Evolutionary conservation across 2,888 invertebrate species (phyloP), one percentile per base, ranked within the genome.

Genomic region (Catocala nupta): DNA sequence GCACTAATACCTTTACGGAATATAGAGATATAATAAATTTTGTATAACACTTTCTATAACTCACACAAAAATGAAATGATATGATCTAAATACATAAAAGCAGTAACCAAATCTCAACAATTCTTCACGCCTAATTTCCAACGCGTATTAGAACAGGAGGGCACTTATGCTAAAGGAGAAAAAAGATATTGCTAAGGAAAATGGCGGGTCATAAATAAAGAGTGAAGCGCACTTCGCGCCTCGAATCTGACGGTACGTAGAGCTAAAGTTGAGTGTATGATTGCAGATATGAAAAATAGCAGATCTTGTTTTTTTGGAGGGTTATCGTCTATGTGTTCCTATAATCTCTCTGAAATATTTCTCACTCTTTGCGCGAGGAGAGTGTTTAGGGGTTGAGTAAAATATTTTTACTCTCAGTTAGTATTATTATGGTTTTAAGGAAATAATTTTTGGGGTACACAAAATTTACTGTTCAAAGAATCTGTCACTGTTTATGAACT

Each of bases 141-240:
- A 70, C 71, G 53, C 63, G 73, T 77, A 74, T 78, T 76, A 81
- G 70, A 74, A 75, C 63, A 71, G 68, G 67, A 70, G 72, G 75
- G 65, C 76, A 76, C 73, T 78, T 78, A 77, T 67, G 77, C 68
- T 71, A 69, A 71, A 59, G 68, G 68, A 76, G 72, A 81, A 80
- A 82, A 88, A 86, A 87, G 84, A 88, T 89, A 87, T 87, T 85
- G 81, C 82, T 74, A 73, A 75, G 77, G 84, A 82, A 87, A 90
- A 88, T 87, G 84, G 85, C 78, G 77, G 81, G 77, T 81, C 83
- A 85, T 91, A 91, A 90, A 91, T 90, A 90, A 90, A 73, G 72
- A 73, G 78, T 81, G 87, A 87, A 84, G 79, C 76, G 73, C 78
- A 83, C 81, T 86, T 85, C 78, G 74, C 83, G 81, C 79, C 77